Conservation (phyloP, 1,140 invertebrate species). For the Drosophila kikkawai region DNA sequence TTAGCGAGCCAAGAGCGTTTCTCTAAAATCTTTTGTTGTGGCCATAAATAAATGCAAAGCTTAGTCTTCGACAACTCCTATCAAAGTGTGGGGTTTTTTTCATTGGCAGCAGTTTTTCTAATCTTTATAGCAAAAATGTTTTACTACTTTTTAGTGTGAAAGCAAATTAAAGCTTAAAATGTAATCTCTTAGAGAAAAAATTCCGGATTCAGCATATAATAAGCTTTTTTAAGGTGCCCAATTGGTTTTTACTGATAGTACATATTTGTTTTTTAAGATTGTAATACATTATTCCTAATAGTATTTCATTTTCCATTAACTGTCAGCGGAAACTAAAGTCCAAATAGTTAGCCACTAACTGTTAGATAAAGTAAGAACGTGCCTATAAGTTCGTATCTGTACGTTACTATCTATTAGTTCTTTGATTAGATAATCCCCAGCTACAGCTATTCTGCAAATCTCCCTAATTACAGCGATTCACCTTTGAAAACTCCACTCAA, state of each 20-base stretch:
- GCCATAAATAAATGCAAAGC: constrained; percentile 14
- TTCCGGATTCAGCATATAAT: not conserved
- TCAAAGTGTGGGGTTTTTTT: constrained; percentile 1
- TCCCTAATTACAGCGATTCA: constrained; percentile 6
- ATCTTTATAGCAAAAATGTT: constrained; percentile 7
- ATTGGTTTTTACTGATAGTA: not conserved
- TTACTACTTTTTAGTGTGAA: not conserved
- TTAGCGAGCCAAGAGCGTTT: constrained; percentile 2
- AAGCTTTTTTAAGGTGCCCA: not conserved
- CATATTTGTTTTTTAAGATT: not conserved
- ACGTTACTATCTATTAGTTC: not conserved
- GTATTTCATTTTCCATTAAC: not conserved
- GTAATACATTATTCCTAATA: not conserved
- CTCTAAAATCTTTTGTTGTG: constrained; percentile 4
- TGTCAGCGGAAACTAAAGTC: not conserved
- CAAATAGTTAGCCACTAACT: not conserved
- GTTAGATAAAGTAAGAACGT: not conserved
- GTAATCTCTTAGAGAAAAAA: not conserved
- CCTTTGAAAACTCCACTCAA: constrained; percentile 14
- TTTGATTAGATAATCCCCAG: constrained; percentile 13
- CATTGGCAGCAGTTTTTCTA: not conserved
- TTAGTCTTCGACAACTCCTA: not conserved
- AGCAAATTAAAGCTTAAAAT: not conserved
- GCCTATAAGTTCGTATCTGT: not conserved
- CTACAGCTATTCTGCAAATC: not conserved